phyloP scores from a whole-genome alignment of 1,140 invertebrate genomes.

The Neodiprion pinetum region DNA sequence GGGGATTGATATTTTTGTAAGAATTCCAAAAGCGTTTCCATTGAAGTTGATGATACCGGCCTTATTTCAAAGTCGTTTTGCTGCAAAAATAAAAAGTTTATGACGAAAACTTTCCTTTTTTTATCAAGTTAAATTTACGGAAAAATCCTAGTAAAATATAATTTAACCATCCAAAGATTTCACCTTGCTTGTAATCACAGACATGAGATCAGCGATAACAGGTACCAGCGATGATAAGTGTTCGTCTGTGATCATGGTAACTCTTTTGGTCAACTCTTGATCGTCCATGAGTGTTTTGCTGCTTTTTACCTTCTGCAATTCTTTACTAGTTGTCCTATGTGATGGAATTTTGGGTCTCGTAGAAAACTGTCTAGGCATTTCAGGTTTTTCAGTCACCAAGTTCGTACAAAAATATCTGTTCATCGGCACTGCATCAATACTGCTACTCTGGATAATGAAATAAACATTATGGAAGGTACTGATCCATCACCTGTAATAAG shows the following conservation, averaged over 20 bases:
- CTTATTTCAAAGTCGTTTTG: conserved; percentile 17
- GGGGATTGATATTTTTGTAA: conserved; percentile 36
- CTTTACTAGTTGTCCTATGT: conserved; percentile 7
- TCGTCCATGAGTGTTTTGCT: conserved; percentile 16
- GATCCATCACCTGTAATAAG: background rate
- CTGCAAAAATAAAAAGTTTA: conserved; percentile 12
- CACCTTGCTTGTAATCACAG: conserved; percentile 43
- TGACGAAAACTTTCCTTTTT: conserved; percentile 16
- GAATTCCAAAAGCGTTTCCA: conserved; percentile 34
- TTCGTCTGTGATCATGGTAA: conserved; percentile 32
- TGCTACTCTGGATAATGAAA: conserved; percentile 14
- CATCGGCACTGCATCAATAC: background rate
- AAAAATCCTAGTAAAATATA: conserved; percentile 1
- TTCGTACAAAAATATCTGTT: conserved; percentile 8
- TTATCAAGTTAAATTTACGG: background rate
- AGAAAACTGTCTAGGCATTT: background rate
- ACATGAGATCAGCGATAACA: conserved; percentile 47
- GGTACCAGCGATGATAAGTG: conserved; percentile 48
- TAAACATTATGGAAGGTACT: background rate
- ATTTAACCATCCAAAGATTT: background rate
- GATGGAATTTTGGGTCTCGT: background rate
- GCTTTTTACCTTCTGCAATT: conserved; percentile 20
- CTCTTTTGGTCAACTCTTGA: conserved; percentile 23
- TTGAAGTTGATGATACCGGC: conserved; percentile 22
- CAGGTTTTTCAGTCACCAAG: background rate